Conservation (phyloP, 1,140 invertebrate genomes). For the Zaprionus davidi region DNA sequence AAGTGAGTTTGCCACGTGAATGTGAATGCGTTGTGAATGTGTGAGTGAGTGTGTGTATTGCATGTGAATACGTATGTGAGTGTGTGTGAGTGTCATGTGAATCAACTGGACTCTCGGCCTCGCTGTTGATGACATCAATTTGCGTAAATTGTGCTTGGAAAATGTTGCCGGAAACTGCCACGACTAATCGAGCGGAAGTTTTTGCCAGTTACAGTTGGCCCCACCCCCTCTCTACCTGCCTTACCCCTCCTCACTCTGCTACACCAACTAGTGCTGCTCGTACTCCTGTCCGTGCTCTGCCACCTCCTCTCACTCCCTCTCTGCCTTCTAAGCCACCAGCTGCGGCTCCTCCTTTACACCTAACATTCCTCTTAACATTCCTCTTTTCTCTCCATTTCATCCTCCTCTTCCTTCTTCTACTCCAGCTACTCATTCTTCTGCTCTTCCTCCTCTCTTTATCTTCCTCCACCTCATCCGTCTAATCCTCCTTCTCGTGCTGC, state of each 20-base stretch:
- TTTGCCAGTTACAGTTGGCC: constrained; percentile 63
- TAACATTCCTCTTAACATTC: no score
- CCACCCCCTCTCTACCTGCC: neutral
- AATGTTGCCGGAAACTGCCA: constrained; percentile 81
- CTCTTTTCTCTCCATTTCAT: no score
- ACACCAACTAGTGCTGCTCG: no score
- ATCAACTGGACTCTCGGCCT: neutral
- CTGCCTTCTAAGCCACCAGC: no score
- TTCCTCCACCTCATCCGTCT: no score
- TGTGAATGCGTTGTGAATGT: constrained; percentile 2
- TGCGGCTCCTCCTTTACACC: no score
- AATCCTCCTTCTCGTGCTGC: rapidly evolving
- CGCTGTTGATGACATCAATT: constrained; percentile 80
- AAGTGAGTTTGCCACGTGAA: constrained; percentile 63
- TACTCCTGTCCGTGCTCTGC: neutral
- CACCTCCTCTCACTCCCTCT: no score
- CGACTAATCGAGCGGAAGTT: constrained; percentile 81
- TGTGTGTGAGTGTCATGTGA: constrained; percentile 1
- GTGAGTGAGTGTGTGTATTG: constrained; percentile 1
- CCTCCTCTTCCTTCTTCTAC: no score
- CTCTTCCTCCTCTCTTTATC: no score
- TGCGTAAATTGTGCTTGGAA: constrained; percentile 82
- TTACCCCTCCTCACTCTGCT: rapidly evolving
- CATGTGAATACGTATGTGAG: constrained; percentile 25
- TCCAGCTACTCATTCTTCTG: no score